Conservation (phyloP, 1,140 invertebrate species). For the Drosophila sechellia region DNA sequence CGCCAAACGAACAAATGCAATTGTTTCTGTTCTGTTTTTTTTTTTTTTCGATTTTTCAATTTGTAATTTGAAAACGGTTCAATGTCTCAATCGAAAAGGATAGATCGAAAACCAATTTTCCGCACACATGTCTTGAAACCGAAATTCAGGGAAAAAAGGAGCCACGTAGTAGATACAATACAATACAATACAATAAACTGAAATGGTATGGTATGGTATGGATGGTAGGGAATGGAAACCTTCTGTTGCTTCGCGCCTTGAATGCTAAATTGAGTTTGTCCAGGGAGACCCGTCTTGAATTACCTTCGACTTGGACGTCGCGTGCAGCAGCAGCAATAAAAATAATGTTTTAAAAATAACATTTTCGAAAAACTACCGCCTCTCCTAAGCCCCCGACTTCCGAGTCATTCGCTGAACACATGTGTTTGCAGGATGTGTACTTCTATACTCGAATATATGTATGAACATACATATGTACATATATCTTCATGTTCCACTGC, state of each 20-base stretch:
- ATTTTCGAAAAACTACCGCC: slow-evolving; percentile 42
- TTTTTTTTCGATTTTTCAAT: neutral
- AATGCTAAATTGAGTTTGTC: slow-evolving; percentile 56
- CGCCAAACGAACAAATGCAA: slow-evolving; percentile 61
- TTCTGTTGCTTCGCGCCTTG: slow-evolving; percentile 53
- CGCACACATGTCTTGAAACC: slow-evolving; percentile 60
- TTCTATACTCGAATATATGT: no score
- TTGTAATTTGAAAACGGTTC: slow-evolving; percentile 6
- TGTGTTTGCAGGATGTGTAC: slow-evolving; percentile 41
- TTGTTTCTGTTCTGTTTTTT: neutral
- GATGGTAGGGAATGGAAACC: slow-evolving; percentile 12
- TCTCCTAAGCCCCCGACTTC: slow-evolving; percentile 15
- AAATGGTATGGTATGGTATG: slow-evolving; percentile 6
- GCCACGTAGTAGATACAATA: neutral
- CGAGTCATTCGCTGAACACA: slow-evolving; percentile 35
- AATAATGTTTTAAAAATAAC: slow-evolving; percentile 80
- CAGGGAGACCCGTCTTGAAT: slow-evolving; percentile 4
- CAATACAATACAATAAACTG: slow-evolving; percentile 8
- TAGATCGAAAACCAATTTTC: slow-evolving; percentile 59
- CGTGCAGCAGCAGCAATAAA: slow-evolving; percentile 74
- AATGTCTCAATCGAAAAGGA: slow-evolving; percentile 65
- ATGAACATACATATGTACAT: neutral
- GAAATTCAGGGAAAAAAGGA: slow-evolving; percentile 11
- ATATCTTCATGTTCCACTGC: slow-evolving; percentile 4
- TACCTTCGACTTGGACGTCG: slow-evolving; percentile 26